Percentiles rank a stretch among this genome's conserved stretches.
phyloP scores from a whole-genome alignment of 2,888 invertebrate species.

The Xanthia icteritia region DNA sequence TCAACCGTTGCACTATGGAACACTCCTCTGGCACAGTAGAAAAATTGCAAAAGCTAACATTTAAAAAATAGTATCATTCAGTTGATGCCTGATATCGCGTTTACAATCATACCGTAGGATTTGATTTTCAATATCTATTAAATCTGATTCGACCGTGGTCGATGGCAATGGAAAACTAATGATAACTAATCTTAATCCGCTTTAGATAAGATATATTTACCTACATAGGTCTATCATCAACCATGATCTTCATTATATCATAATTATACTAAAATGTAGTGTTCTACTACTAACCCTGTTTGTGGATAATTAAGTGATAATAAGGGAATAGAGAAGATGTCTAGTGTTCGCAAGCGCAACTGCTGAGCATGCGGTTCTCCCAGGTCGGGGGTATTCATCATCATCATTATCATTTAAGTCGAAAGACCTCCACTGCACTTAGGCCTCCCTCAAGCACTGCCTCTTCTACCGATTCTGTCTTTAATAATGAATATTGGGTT shows the following conservation, averaged over 20 bases:
- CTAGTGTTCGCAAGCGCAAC: accelerated
- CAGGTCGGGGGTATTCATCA: too few species aligned
- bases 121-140: constrained; percentile 2
- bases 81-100: background rate
- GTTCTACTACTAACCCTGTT: background rate
- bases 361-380: background rate
- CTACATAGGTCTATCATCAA: background rate
- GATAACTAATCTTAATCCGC: constrained; percentile 26
- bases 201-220: constrained; percentile 6
- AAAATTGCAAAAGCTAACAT: background rate
- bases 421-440: too few species aligned
- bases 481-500: too few species aligned
- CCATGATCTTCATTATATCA: constrained; percentile 3
- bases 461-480: too few species aligned
- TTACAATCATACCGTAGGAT: background rate
- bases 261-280: background rate
- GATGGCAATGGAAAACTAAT: constrained; percentile 26
- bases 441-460: too few species aligned
- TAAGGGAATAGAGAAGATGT: background rate
- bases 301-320: background rate
- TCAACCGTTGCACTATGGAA: background rate
- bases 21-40: background rate
- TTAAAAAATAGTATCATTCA: background rate
- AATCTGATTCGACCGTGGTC: constrained; percentile 19
- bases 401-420: too few species aligned